Base-by-base conservation (phyloP, 2,797 vertebrate species). In the Triplophysa yarkandensis region DNA sequence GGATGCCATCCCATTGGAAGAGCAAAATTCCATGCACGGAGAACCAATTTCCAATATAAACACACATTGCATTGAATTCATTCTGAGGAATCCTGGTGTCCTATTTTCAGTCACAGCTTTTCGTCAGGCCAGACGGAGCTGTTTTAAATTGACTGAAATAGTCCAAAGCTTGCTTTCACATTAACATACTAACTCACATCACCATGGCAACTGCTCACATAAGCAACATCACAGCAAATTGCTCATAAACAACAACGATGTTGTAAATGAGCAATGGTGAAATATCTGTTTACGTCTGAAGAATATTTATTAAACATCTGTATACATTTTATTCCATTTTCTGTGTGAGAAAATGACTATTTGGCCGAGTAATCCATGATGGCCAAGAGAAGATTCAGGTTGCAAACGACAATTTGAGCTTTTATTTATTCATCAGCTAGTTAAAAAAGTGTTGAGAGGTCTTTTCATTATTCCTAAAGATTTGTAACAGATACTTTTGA, bases 81-180 rank as follows among this genome's bases (percentile, higher is more conserved):
- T 67, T 82, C 55, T 68, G 85, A 85, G 87, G 82, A 84, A 89
- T 89, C 90, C 87, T 85, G 79, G 83, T 90, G 91, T 91, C 91
- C 91, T 89, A 91, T 81, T 91, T 91, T 88, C 87, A 88, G 86
- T 86, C 76, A 86, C 81, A 85, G 79, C 89, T 87, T 87, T 86
- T 82, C 83, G 57, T 80, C 71, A 69, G 61, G 71, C 80, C 82
- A 86, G 85, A 85, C 78, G 79, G 83, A 83, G 86, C 80, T 84
- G 79, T 83, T 87, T 80, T 50, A 61, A 71, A 84, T 87, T 76
- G 76, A 83, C 85, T 85, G 77, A 79, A 85, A 88, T 77, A 83
- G 86, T 86, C 85, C 77, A 57, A 60, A 44, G 71, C 50, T 30
- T 23, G 17, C 62, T 84, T 84, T 79, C 69, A 83, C 84, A 86